These are phyloP conservation scores for Cryptoleucopteryx plumbea DNA, from an alignment of 2,113 vertebrate species.

Conservation along the genomic window DNA sequence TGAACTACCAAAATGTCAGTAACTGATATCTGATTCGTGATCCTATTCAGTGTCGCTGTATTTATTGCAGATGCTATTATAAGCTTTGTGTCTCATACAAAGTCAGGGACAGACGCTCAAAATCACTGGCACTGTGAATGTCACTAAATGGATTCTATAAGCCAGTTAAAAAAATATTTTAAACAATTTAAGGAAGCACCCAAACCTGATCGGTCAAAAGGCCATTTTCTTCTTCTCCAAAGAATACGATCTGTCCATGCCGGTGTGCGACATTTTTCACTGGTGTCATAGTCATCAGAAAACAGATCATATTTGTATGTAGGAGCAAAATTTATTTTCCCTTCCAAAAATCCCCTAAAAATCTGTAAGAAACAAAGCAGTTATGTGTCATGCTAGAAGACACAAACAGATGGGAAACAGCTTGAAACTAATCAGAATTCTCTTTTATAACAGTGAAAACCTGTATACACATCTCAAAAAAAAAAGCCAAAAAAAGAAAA, in stretches of 20 bases:
- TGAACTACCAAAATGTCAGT: neutral
- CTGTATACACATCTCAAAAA: neutral
- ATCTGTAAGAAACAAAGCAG: slow-evolving; percentile 74
- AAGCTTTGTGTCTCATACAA: neutral
- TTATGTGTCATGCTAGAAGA: neutral
- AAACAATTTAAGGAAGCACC: neutral
- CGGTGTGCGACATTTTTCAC: slow-evolving; percentile 96
- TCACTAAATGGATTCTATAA: neutral
- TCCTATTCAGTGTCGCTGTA: neutral
- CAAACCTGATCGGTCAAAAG: slow-evolving; percentile 92
- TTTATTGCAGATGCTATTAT: neutral
- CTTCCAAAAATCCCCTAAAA: slow-evolving; percentile 91
- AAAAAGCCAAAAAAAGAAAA: neutral
- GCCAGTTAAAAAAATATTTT: neutral
- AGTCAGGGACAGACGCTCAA: neutral
- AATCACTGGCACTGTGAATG: neutral
- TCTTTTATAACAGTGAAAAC: neutral
- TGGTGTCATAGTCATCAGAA: slow-evolving; percentile 98
- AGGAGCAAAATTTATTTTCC: slow-evolving; percentile 93
- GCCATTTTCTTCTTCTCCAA: slow-evolving; percentile 97
- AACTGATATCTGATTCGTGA: neutral
- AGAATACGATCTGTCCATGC: slow-evolving; percentile 97
- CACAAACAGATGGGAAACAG: slow-evolving; percentile 8
- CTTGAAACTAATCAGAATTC: neutral
- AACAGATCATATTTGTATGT: slow-evolving; percentile 99